Percentiles rank a stretch among this genome's conserved stretches.
These are phyloP conservation scores for Macroramphosus scolopax DNA, from an alignment of 2,797 vertebrate genomes.

Conservation along the genomic window DNA sequence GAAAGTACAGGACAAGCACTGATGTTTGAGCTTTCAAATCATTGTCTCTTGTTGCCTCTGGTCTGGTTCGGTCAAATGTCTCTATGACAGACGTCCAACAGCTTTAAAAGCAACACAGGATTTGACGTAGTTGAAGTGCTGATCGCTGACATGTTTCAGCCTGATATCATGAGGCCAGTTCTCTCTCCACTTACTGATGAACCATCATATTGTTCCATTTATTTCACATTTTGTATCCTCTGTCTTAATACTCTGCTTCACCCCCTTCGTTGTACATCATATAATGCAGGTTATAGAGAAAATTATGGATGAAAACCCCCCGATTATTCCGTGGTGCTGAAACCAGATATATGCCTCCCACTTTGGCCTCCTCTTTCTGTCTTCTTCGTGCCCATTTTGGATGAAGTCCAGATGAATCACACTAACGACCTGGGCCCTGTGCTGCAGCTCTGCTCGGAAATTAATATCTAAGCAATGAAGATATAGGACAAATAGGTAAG, in stretches of 20 bases:
- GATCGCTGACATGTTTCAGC: no score
- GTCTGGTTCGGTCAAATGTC: slow-evolving; percentile 29
- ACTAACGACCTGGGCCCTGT: slow-evolving; percentile 77
- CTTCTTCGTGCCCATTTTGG: slow-evolving; percentile 52
- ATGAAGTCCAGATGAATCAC: slow-evolving; percentile 79
- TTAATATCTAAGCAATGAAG: slow-evolving; percentile 83
- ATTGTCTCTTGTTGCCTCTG: slow-evolving; percentile 43
- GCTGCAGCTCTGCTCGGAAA: slow-evolving; percentile 77
- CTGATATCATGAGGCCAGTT: not conserved
- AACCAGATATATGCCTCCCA: slow-evolving; percentile 54
- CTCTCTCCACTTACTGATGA: no score
- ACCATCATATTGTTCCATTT: not conserved
- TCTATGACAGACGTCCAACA: slow-evolving; percentile 21
- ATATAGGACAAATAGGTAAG: slow-evolving; percentile 85
- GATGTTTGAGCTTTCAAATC: slow-evolving; percentile 62
- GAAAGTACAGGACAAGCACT: slow-evolving; percentile 70
- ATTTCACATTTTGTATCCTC: slow-evolving; percentile 26
- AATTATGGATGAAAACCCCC: slow-evolving; percentile 45
- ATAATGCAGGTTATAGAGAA: slow-evolving; percentile 15
- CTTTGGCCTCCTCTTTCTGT: slow-evolving; percentile 46
- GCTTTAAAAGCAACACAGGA: not conserved
- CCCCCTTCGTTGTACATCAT: slow-evolving; percentile 17
- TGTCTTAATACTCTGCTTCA: slow-evolving; percentile 32
- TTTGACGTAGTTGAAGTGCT: no score
- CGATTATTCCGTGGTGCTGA: slow-evolving; percentile 40